These are phyloP conservation scores for Drosophila kambysellisi DNA, from an alignment of 2,888 invertebrate genomes.

Conservation along the genomic window DNA sequence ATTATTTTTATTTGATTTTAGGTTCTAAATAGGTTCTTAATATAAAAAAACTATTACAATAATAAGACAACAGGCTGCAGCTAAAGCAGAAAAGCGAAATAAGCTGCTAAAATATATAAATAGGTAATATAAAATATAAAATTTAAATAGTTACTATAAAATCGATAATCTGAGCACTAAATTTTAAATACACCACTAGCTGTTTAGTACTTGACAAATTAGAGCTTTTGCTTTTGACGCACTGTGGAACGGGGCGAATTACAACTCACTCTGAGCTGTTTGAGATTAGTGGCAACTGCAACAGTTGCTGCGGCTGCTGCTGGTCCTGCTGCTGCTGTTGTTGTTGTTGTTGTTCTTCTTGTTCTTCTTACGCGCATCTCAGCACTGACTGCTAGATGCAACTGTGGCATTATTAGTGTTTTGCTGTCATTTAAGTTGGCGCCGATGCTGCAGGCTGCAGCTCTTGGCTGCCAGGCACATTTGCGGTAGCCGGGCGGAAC, in stretches of 20 bases:
- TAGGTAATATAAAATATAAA: background rate
- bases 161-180: background rate
- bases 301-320: slow-evolving; percentile 27
- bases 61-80: background rate
- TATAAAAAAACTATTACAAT: background rate
- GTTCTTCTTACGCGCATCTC: slow-evolving; percentile 2
- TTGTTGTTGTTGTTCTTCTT: slow-evolving; percentile 5
- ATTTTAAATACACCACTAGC: background rate
- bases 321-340: slow-evolving; percentile 12
- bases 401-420: slow-evolving; percentile 62
- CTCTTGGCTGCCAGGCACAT: slow-evolving; percentile 54
- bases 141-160: background rate
- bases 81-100: background rate
- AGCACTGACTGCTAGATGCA: slow-evolving; percentile 33
- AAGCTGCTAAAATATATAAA: background rate
- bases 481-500: slow-evolving; percentile 63
- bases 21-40: background rate
- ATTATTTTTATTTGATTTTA: background rate
- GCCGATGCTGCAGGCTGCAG: slow-evolving; percentile 10
- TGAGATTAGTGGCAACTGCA: slow-evolving; percentile 61
- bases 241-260: slow-evolving; percentile 1
- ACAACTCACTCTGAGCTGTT: slow-evolving; percentile 42
- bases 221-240: background rate
- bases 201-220: background rate
- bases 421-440: slow-evolving; percentile 60